Evolutionary conservation across 2,888 invertebrate species (phyloP).

Genomic region (Gibbula magus): DNA sequence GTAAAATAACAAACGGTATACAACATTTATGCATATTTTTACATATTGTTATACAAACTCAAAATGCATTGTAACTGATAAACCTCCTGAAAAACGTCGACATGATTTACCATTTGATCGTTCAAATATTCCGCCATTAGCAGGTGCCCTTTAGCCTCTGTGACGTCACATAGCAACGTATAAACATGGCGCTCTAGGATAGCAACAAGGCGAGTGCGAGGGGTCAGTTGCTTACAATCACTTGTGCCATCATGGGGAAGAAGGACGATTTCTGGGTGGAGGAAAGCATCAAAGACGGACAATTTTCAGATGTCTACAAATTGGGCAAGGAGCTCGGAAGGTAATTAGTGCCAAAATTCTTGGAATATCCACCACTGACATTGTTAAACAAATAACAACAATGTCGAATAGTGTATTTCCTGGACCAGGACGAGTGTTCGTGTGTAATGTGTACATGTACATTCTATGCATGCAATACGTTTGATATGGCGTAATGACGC

Average conservation of each 20-base stretch:
- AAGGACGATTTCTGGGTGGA: conserved; percentile 65
- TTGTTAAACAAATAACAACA: too few species aligned
- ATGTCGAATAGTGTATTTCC: not conserved
- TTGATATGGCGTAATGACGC: too few species aligned
- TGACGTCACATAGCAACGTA: not conserved
- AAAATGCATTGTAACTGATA: too few species aligned
- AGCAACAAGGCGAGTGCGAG: not conserved
- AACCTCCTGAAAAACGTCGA: too few species aligned
- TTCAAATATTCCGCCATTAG: not conserved
- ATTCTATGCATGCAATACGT: not conserved
- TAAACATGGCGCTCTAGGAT: not conserved
- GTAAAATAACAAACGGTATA: too few species aligned
- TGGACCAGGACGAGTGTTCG: too few species aligned
- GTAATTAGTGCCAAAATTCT: conserved; percentile 20
- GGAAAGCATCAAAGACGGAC: conserved; percentile 67
- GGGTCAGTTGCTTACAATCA: conserved; percentile 6
- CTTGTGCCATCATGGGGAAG: not conserved
- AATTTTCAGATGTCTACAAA: conserved; percentile 63
- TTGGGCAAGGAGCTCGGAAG: conserved; percentile 67
- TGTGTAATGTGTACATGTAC: not conserved
- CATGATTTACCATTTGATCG: too few species aligned
- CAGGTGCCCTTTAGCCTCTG: not conserved
- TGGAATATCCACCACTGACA: too few species aligned
- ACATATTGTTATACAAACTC: too few species aligned
- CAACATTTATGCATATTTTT: too few species aligned